Percentiles rank a stretch among this genome's conserved stretches.
Conservation (phyloP, 2,113 vertebrate genomes). For the Oreochromis aureus region DNA sequence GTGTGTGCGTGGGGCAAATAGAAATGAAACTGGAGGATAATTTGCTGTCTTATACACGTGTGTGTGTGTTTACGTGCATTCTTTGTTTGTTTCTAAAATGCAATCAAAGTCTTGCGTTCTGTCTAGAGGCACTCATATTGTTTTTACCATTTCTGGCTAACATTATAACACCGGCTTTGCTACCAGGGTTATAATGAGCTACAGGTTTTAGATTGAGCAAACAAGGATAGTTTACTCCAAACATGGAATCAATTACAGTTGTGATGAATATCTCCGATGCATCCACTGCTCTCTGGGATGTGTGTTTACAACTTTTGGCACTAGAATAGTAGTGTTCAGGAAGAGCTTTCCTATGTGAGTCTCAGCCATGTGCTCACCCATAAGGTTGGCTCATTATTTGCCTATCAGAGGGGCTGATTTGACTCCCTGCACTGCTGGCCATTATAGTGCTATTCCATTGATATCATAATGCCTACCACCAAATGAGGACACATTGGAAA, state of each 20-base stretch:
- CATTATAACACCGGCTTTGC: neutral
- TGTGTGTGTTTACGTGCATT: neutral
- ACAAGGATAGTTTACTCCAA: constrained; percentile 29
- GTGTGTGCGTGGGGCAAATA: neutral
- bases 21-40: neutral
- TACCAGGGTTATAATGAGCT: constrained; percentile 18
- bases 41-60: neutral
- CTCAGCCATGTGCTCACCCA: constrained; percentile 31
- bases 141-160: neutral
- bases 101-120: neutral
- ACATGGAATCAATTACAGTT: constrained; percentile 34
- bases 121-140: neutral
- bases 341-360: constrained; percentile 22
- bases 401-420: constrained; percentile 24
- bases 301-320: neutral
- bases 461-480: neutral
- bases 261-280: constrained; percentile 31
- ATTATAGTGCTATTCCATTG: constrained; percentile 5
- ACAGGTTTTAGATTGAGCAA: constrained; percentile 31
- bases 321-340: neutral
- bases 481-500: constrained; percentile 8
- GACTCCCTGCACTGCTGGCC: neutral
- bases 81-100: neutral
- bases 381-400: constrained; percentile 56
- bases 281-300: neutral